These are phyloP conservation scores for Polydrusus tereticollis DNA, from an alignment of 2,888 invertebrate species.

Conservation along the genomic window DNA sequence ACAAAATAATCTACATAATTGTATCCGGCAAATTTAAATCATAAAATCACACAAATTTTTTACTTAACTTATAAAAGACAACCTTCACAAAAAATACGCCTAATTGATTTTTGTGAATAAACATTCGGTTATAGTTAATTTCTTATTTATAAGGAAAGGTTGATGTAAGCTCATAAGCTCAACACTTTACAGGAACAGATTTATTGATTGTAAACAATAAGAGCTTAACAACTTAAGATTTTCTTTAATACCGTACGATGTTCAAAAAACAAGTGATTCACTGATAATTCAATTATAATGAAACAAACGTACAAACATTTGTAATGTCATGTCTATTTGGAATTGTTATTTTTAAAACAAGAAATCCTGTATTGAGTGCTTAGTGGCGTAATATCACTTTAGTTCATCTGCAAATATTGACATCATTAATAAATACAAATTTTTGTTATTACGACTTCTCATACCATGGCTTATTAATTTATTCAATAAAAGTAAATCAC, in stretches of 20 bases:
- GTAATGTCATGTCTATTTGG: background rate
- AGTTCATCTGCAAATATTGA: background rate
- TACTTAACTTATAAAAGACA: slow-evolving; percentile 9
- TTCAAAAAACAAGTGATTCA: background rate
- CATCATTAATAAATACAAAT: background rate
- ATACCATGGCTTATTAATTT: background rate
- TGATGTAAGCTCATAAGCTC: slow-evolving; percentile 16
- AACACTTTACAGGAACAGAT: background rate
- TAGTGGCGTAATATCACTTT: background rate
- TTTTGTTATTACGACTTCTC: background rate
- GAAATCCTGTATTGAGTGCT: no score
- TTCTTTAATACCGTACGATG: background rate
- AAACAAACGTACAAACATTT: background rate
- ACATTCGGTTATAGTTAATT: background rate
- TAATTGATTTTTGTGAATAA: slow-evolving; percentile 3
- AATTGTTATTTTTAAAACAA: background rate
- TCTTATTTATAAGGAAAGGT: background rate
- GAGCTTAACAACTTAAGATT: background rate
- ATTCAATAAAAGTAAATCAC: background rate
- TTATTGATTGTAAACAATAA: slow-evolving; percentile 4
- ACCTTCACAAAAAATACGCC: background rate
- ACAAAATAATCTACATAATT: slow-evolving; percentile 11
- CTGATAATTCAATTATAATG: background rate
- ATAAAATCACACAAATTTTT: background rate
- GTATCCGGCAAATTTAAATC: slow-evolving; percentile 1